These are phyloP conservation scores for Entelurus aequoreus DNA, from an alignment of 2,113 vertebrate species.

Conservation along the genomic window DNA sequence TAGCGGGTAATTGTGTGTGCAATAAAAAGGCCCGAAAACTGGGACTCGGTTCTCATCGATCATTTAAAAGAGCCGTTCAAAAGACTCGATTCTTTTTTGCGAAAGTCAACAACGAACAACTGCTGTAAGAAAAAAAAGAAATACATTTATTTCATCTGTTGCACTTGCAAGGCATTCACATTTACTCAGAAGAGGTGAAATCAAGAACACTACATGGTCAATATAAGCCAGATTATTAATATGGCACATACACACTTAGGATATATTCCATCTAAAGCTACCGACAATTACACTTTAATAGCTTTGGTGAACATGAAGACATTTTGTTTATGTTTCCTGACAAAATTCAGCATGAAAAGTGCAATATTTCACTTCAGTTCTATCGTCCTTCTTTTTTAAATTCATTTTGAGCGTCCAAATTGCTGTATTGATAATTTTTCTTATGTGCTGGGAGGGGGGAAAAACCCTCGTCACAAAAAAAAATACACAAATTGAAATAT, in stretches of 20 bases:
- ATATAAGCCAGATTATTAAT: slow-evolving; percentile 53
- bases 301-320: slow-evolving; percentile 65
- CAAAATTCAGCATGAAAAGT: slow-evolving; percentile 53
- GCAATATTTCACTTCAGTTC: slow-evolving; percentile 47
- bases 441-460: background rate
- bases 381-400: slow-evolving; percentile 1
- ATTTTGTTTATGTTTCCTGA: slow-evolving; percentile 9
- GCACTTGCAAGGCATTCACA: slow-evolving; percentile 63
- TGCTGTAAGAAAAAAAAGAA: slow-evolving; percentile 42
- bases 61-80: too few species aligned
- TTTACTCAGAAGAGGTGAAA: slow-evolving; percentile 57
- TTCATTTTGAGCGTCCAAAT: too few species aligned
- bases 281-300: slow-evolving; percentile 59
- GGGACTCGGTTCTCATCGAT: too few species aligned
- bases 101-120: slow-evolving; percentile 1
- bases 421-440: background rate
- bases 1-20: too few species aligned
- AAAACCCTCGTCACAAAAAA: background rate
- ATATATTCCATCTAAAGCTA: slow-evolving; percentile 49
- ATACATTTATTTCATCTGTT: slow-evolving; percentile 51
- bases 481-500: background rate
- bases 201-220: slow-evolving; percentile 49
- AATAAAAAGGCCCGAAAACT: too few species aligned
- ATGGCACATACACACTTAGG: slow-evolving; percentile 20
- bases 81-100: too few species aligned